phyloP scores from a whole-genome alignment of 2,888 invertebrate species.

The Acleris laterana region DNA sequence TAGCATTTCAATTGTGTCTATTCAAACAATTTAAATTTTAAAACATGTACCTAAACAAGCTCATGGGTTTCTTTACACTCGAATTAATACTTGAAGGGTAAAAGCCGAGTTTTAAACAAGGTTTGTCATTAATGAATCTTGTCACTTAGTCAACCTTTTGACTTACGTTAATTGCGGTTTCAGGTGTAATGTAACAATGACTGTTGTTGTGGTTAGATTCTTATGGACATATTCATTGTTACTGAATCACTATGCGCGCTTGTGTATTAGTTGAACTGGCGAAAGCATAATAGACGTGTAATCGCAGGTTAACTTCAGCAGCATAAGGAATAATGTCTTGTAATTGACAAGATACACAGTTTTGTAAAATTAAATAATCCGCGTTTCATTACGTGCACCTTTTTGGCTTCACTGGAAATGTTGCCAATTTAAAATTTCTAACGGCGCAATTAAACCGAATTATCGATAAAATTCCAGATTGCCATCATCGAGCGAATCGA shows the following conservation, averaged over 20 bases:
- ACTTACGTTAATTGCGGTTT: not conserved
- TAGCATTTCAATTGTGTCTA: not conserved
- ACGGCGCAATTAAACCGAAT: constrained; percentile 6
- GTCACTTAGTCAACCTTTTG: not conserved
- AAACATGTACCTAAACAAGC: not conserved
- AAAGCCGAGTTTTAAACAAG: no score
- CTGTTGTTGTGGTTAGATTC: not conserved
- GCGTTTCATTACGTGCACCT: not conserved
- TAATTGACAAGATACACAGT: no score
- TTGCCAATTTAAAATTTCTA: no score
- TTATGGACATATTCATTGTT: not conserved
- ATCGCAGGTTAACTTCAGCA: no score
- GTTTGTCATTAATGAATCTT: no score
- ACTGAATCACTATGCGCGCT: not conserved
- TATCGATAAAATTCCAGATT: constrained; percentile 4
- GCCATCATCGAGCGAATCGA: not conserved
- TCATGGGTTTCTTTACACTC: not conserved
- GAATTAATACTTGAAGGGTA: no score
- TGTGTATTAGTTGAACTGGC: not conserved
- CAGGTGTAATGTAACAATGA: not conserved
- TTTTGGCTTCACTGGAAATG: no score
- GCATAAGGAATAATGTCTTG: no score
- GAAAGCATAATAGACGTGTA: not conserved
- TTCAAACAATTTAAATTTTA: constrained; percentile 6
- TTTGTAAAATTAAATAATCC: not conserved